Evolutionary conservation across 2,113 vertebrate species (phyloP), one percentile per base, ranked within the genome.

Genomic region (Kryptolebias marmoratus): DNA sequence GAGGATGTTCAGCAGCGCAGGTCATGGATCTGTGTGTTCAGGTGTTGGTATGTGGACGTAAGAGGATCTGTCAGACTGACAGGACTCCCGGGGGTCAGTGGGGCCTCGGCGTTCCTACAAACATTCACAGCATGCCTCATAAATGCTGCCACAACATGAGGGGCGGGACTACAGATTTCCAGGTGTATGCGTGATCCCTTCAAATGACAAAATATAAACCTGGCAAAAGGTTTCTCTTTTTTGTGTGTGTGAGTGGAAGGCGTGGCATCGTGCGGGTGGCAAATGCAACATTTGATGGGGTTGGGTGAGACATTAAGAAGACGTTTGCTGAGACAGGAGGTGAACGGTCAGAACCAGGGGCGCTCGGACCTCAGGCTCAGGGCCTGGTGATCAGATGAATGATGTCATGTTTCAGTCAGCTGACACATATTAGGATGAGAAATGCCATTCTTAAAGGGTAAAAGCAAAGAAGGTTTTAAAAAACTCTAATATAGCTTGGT

Each of bases 371-470:
- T 11, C 9, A 15, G 8, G 6, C 54, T 80, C 62, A 32, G 8
- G 18, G 18, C 32, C 13, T 52, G 22, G 2, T 73, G 64, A 77
- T 83, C 79, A 45, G 5, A 54, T 77, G 63, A 31, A 64, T 8
- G 6, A 42, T 16, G 81, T 84, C 84, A 79, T 22, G 12, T 78
- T 79, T 82, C 64, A 64, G 3, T 7, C n/a, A 3, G 55, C 50
- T 16, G 54, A 73, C 73, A 75, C 0, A 2, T 50, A 75, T 49
- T 4, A 36, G 12, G 18, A 16, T 30, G 44, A 71, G 27, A 5
- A 49, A 73, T 14, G 12, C 2, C 14, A 58, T 79, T 71, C 39
- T 42, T 57, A 65, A 68, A 52, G 77, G 3, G 36, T 3, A 72
- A 68, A 32, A 39, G 44, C 8, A 1, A 11, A 39, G 28, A 27